Base-by-base conservation (phyloP, 2,113 vertebrate genomes). In the Perccottus glenii region DNA sequence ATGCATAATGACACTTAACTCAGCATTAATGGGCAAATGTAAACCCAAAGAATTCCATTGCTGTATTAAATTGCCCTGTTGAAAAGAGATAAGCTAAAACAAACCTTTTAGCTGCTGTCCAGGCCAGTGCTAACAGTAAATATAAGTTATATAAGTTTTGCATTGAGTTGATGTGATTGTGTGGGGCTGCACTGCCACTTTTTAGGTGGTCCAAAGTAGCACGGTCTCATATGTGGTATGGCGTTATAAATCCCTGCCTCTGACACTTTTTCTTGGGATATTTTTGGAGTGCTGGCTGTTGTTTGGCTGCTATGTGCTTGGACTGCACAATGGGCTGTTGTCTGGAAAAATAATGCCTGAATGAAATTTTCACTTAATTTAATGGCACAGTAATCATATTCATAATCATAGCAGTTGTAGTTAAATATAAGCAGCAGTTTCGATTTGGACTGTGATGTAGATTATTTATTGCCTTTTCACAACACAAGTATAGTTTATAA, bases 281-380 rank as follows among this genome's bases (percentile, higher is more conserved):
- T 82, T 60, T 80, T 60, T 56, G 45, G 45, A 36, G 53, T 50
- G 8, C 46, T 70, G 50, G 60, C 61, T 81, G 64, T 59, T 73
- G 43, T 65, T 48, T 74, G 57, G 14, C 53, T 63, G 27, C 70
- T 53, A 36, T 61, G 38, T 19, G 42, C 32, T 6, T 27, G 15
- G 46, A 32, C 33, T 40, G 11, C 44, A 40, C 12, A 10, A 52
- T 65, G 52, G 38, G 33, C 52, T 55, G 52, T 36, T 55, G 36
- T 14, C 52, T 55, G 48, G 11, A 3, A 6, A 36, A 55, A 36
- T 55, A 55, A 33, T 52, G 50, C 10, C 27, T 33, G 19, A 27
- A 27, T 27, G 19, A 3, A 27, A 27, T 27, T 27, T 27, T 27
- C 19, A 27, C 19, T 27, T 27, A 27, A 27, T 27, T 27, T 27